Percentiles rank a stretch among this genome's conserved stretches.
Evolutionary conservation across 2,797 vertebrate genomes (phyloP).

Genomic region (Lithobates sylvaticus): DNA sequence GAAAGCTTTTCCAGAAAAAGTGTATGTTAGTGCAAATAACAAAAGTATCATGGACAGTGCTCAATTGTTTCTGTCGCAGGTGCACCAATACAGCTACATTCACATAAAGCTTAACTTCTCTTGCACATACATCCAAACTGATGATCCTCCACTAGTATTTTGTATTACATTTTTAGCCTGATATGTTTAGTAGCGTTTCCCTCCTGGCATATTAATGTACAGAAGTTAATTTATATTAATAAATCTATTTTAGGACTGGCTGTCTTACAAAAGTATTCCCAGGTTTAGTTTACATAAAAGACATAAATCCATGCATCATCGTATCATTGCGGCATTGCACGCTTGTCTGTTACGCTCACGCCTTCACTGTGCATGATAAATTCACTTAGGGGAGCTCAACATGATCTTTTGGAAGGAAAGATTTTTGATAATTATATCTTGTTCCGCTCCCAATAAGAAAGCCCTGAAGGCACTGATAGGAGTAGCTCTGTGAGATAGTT

Average conservation of each 20-base stretch:
- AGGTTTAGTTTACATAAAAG: conserved; percentile 19
- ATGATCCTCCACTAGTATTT: not conserved
- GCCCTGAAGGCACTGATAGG: conserved; percentile 13
- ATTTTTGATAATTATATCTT: conserved; percentile 37
- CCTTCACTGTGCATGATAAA: conserved; percentile 27
- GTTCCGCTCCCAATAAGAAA: conserved; percentile 37
- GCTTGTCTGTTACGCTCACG: conserved; percentile 4
- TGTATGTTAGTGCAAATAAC: too few species aligned
- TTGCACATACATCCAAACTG: not conserved
- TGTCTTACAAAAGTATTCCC: not conserved
- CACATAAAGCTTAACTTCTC: too few species aligned
- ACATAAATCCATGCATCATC: not conserved
- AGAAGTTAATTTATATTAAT: not conserved
- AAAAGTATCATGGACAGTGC: too few species aligned
- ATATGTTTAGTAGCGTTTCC: not conserved
- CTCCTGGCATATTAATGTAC: not conserved
- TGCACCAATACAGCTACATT: too few species aligned
- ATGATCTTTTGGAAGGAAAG: conserved; percentile 24
- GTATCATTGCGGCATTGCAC: conserved; percentile 3
- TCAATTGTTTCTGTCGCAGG: too few species aligned
- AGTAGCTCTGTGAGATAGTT: conserved; percentile 9
- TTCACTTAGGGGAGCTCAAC: conserved; percentile 11
- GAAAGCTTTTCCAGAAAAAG: too few species aligned
- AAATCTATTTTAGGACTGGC: not conserved
- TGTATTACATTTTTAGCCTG: not conserved